Evolutionary conservation across 35 echinoderm and acorn worm species (phyloP), one percentile per base, ranked within the genome.

Genomic region (Diadema setosum): DNA sequence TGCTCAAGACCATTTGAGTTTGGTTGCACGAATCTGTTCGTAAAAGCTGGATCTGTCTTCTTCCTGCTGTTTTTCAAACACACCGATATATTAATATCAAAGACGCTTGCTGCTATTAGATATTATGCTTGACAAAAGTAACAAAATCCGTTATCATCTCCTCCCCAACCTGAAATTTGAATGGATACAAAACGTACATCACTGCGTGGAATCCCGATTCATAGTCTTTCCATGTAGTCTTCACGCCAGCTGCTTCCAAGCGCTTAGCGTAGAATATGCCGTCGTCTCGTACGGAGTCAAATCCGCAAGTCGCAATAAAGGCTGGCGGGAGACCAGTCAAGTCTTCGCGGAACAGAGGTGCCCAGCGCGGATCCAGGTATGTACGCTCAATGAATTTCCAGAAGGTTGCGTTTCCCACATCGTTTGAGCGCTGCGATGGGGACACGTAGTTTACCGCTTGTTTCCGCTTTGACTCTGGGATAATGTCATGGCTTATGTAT

Each of bases 281-380:
- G 45, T 97, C 91, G 70, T 97, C 95, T 4, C 87, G 82, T 0
- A 93, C 34, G 14, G 39, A 49, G 40, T 97, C 95, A 46, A 90
- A 93, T 12, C 82, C 87, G 84, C 83, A 90, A 9, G 91, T 97
- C 18, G 78, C 60, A 39, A 97, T 60, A 33, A 86, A 93, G 39
- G 95, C 91, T 48, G 70, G 70, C 24, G 95, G 95, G 58, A 97
- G 58, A 49, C 84, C 87, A 1, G 65, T 90, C n/a, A 97, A 80
- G 82, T 97, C 80, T 81, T 75, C 65, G 27, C 87, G 60, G 24
- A 93, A 17, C 59, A 90, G 34, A 16, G 95, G 95, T 14, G 87
- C 48, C 60, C 65, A 65, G 18, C 91, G 91, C 2, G 39, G 65
- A 90, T 97, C 91, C 42, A 83, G 81, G 29, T 92, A 69, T 11